A percentile compares a stretch with the other conserved stretches of the same genome.
phyloP scores from a whole-genome alignment of 2,888 invertebrate species.

The Volucella inflata region DNA sequence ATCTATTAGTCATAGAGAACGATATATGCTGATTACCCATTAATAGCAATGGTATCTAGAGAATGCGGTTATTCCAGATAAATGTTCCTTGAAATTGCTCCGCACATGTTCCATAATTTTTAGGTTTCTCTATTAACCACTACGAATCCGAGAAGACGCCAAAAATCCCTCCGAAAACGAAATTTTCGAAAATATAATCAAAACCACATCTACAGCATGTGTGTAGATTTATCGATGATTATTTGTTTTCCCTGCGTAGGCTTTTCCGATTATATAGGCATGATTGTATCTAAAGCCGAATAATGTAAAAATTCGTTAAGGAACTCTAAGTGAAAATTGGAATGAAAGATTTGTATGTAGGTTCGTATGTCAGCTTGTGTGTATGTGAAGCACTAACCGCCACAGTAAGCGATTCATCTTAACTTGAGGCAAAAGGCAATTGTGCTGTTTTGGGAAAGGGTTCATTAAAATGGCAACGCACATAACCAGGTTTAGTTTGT shows the following conservation, averaged over 20 bases:
- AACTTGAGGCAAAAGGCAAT: constrained; percentile 3
- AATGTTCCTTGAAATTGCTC: constrained; percentile 68
- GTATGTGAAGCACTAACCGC: constrained; percentile 1
- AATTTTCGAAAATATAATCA: constrained; percentile 28
- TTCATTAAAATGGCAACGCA: not conserved
- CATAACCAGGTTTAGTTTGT: too few relatives aligned
- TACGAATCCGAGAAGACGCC: not conserved
- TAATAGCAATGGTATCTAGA: constrained; percentile 54
- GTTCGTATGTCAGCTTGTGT: not conserved
- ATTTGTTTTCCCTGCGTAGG: constrained; percentile 9
- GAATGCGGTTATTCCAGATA: constrained; percentile 56
- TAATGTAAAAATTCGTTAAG: constrained; percentile 4
- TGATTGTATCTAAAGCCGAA: not conserved
- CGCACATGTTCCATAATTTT: constrained; percentile 56
- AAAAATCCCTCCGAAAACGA: constrained; percentile 10
- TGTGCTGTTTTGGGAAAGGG: not conserved
- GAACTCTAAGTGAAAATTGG: not conserved
- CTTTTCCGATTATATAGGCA: constrained; percentile 6
- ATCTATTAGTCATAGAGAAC: constrained; percentile 53
- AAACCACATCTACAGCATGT: constrained; percentile 22
- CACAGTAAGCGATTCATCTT: constrained; percentile 7
- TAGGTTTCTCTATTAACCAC: not conserved
- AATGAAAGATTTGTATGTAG: not conserved
- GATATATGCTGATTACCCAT: constrained; percentile 66
- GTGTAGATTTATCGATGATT: constrained; percentile 55